phyloP scores from a whole-genome alignment of 2,113 vertebrate species.

The Silurus glanis region DNA sequence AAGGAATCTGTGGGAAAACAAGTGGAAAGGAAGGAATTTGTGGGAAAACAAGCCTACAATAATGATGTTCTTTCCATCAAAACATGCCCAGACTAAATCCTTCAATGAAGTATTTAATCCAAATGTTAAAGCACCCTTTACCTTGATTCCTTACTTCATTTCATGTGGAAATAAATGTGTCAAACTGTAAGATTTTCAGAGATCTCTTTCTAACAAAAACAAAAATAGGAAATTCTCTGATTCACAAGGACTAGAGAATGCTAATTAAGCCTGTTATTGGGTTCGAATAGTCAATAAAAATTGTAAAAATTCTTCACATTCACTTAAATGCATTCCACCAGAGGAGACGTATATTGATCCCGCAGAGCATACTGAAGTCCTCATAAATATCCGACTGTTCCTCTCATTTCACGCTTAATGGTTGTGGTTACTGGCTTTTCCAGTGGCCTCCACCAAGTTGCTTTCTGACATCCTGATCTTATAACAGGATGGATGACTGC shows the following conservation, averaged over 20 bases:
- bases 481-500: conserved; percentile 13
- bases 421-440: conserved; percentile 17
- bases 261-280: conserved; percentile 30
- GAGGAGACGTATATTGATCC: conserved; percentile 30
- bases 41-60: neutral
- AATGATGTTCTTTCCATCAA: neutral
- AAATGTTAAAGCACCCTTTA: neutral
- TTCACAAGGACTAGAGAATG: neutral
- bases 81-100: neutral
- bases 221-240: neutral
- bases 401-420: conserved; percentile 38
- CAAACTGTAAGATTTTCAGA: neutral
- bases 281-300: conserved; percentile 19
- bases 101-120: neutral
- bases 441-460: conserved; percentile 9
- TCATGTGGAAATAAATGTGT: neutral
- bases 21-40: neutral
- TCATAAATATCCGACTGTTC: conserved; percentile 35
- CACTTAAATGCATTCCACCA: conserved; percentile 16
- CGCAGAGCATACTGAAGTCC: conserved; percentile 17
- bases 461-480: conserved; percentile 25
- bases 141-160: neutral
- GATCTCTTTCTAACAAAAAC: neutral
- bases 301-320: conserved; percentile 22
- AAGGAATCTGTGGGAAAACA: neutral